Conservation (phyloP, 2,888 invertebrate species). For the Meteorus colon region DNA sequence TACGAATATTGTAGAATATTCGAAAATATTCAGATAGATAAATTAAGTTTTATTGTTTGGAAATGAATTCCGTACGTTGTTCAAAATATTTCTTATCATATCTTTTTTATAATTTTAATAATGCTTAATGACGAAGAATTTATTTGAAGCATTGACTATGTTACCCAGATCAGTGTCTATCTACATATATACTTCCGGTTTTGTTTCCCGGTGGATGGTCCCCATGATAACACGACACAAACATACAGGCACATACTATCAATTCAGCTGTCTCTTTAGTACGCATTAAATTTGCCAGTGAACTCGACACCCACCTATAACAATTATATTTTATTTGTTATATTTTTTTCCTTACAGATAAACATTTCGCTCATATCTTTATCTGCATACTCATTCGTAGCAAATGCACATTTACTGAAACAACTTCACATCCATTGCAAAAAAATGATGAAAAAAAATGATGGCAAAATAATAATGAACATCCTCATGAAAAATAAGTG, state of each 20-base stretch:
- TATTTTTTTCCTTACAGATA: neutral
- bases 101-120: neutral
- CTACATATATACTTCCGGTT: conserved; percentile 23
- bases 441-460: no score
- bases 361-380: neutral
- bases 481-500: no score
- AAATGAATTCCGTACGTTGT: no score
- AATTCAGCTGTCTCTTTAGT: neutral
- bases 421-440: no score
- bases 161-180: neutral
- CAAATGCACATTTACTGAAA: neutral
- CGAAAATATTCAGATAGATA: no score
- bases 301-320: conserved; percentile 5
- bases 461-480: no score
- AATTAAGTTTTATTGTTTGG: no score
- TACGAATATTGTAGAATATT: no score
- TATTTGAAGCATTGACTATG: conserved; percentile 5
- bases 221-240: conserved; percentile 6
- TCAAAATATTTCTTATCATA: neutral
- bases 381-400: neutral
- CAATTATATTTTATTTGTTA: neutral
- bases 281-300: neutral
- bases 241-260: neutral
- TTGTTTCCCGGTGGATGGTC: conserved; percentile 22
- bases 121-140: conserved; percentile 1